These are phyloP conservation scores for Melanchra persicariae DNA, from an alignment of 2,888 invertebrate species.

Conservation along the genomic window DNA sequence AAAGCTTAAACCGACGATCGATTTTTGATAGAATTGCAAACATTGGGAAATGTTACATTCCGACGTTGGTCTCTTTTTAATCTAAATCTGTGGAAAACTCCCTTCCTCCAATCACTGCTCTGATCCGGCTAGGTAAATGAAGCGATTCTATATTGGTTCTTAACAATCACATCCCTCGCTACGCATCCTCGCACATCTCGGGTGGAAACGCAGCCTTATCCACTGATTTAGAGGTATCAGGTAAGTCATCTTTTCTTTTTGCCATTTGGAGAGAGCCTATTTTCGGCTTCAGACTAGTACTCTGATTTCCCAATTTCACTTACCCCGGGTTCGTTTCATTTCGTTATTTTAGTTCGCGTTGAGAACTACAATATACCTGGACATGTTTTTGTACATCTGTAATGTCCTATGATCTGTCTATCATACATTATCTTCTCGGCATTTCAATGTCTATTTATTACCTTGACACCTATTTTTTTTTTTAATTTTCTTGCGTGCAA, in stretches of 20 bases:
- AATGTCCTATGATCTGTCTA: neutral
- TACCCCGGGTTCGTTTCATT: too few species aligned
- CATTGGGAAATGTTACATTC: too few species aligned
- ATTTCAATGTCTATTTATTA: constrained; percentile 3
- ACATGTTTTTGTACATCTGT: too few species aligned
- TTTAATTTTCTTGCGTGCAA: neutral
- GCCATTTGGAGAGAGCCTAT: neutral
- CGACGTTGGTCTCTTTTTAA: neutral
- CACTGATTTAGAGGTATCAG: neutral
- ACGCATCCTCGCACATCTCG: too few species aligned
- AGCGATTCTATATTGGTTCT: too few species aligned
- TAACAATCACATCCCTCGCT: too few species aligned
- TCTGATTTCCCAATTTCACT: neutral
- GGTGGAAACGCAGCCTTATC: too few species aligned
- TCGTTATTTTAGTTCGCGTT: too few species aligned
- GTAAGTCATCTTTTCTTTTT: neutral
- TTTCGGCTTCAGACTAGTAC: neutral
- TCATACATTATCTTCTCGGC: neutral
- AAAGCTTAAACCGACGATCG: constrained; percentile 33
- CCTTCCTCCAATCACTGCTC: too few species aligned
- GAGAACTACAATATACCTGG: too few species aligned
- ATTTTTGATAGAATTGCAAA: constrained; percentile 35
- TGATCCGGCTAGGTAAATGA: too few species aligned
- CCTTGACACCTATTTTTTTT: constrained; percentile 23
- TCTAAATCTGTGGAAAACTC: neutral